Conservation (phyloP, 2,888 invertebrate genomes). For the Pimpla rufipes region DNA sequence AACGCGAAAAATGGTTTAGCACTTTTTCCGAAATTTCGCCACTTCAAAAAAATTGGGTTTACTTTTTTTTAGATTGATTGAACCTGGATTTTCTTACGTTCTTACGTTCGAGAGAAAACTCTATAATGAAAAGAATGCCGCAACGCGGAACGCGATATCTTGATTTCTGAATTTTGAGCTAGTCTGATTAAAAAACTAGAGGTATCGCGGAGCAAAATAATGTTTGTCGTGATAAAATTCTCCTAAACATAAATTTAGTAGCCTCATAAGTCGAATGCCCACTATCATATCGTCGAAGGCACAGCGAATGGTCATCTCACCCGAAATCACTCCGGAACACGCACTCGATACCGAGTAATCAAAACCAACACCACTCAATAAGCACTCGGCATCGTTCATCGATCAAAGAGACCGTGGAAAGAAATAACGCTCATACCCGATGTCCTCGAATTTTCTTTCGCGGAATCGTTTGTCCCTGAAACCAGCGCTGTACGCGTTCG, state of each 20-base stretch:
- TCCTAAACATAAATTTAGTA: neutral
- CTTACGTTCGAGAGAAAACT: too few relatives aligned
- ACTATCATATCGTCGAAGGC: neutral
- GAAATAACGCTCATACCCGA: constrained; percentile 2
- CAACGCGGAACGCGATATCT: too few relatives aligned
- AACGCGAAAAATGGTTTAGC: too few relatives aligned
- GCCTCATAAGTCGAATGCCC: neutral
- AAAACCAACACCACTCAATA: neutral
- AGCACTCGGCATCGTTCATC: neutral
- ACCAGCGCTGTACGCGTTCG: neutral
- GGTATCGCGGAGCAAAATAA: too few relatives aligned
- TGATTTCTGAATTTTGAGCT: too few relatives aligned
- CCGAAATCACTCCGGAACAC: neutral
- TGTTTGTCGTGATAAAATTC: too few relatives aligned
- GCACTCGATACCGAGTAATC: neutral
- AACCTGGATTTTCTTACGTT: too few relatives aligned
- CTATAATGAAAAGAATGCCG: too few relatives aligned
- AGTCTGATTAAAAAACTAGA: too few relatives aligned
- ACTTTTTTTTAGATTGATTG: too few relatives aligned
- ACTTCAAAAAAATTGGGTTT: too few relatives aligned
- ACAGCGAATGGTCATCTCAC: neutral
- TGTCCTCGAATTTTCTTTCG: constrained; percentile 43
- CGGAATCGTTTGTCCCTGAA: constrained; percentile 4
- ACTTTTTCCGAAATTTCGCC: too few relatives aligned
- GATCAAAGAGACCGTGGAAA: constrained; percentile 8